phyloP scores from a whole-genome alignment of 1,140 invertebrate species.

The Ridgeia piscesae region DNA sequence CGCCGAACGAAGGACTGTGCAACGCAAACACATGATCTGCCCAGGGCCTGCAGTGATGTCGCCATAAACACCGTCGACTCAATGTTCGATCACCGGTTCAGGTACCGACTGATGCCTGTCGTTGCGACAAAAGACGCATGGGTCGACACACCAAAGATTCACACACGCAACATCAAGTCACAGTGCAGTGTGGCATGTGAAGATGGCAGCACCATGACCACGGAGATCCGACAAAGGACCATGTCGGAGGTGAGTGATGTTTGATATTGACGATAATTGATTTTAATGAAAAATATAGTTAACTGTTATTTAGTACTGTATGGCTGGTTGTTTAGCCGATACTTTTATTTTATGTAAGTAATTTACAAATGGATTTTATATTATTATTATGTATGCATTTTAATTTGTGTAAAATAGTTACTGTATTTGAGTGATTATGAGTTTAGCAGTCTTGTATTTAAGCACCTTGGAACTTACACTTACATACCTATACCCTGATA shows the following conservation, averaged over 20 bases:
- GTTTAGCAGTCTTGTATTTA: no score
- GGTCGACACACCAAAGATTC: neutral
- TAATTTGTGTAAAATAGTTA: no score
- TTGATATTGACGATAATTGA: no score
- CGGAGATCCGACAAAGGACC: neutral
- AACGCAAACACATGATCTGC: neutral
- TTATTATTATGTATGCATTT: no score
- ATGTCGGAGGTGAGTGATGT: neutral
- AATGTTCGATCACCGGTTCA: neutral
- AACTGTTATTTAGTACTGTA: no score
- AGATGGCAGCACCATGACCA: neutral
- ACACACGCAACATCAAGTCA: neutral
- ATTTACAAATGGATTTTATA: no score
- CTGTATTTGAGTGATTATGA: no score
- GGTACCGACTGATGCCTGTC: neutral
- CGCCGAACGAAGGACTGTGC: neutral
- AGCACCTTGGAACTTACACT: no score
- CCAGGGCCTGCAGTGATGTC: neutral
- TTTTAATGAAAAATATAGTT: no score
- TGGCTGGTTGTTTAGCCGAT: no score
- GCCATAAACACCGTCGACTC: neutral
- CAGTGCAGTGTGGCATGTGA: neutral
- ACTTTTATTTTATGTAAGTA: no score
- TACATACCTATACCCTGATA: no score
- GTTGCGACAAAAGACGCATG: neutral